Evolutionary conservation across 2,888 invertebrate species (phyloP), one percentile per base, ranked within the genome.

Genomic region (Synanthedon andrenaeformis): DNA sequence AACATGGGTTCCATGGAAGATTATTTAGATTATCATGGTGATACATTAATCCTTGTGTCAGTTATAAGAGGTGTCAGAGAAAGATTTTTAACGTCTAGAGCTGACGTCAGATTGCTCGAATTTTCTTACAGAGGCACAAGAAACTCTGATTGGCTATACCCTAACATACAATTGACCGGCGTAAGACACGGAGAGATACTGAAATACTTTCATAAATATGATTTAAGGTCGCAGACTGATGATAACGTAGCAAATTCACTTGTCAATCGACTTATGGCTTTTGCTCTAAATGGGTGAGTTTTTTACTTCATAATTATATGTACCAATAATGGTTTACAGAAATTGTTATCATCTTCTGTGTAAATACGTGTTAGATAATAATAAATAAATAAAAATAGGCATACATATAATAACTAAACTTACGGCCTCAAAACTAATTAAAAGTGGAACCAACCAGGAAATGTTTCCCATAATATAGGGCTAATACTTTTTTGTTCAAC

Each of bases 1-100:
- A 69, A 61, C 45, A 74, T 77, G 67, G 72, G 63, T 2, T 73
- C 72, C 1, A 77, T 83, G 52, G 71, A 77, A 53, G 82, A 84
- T 57, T 87, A 64, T 56, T 66, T 87, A 35, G 76, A 77, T 13
- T 87, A 76, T 54, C 66, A 81, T 42, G 87, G 87, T 14, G 87
- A 87, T 51, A 75, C 74, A 3, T 61, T 79, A 42, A 67, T 81
- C 4, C 59, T 75, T 2, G 67, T 82, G 4, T 72, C 87, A 1
- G 65, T 69, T 1, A 74, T 84, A 35, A 72, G 76, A 66, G 72
- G 72, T 6, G 75, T 71, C 2, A 66, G 62, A 14, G 82, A 82
- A 60, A 74, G 86, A 57, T 75, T 74, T 1, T 52, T 59, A 1
- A 75, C 72, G 1, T 80, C 83, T 0, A 64, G 48, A 8, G 65